Percentiles rank a stretch among this genome's conserved stretches.
phyloP scores from a whole-genome alignment of 2,797 vertebrate genomes.

The Tadarida brasiliensis region DNA sequence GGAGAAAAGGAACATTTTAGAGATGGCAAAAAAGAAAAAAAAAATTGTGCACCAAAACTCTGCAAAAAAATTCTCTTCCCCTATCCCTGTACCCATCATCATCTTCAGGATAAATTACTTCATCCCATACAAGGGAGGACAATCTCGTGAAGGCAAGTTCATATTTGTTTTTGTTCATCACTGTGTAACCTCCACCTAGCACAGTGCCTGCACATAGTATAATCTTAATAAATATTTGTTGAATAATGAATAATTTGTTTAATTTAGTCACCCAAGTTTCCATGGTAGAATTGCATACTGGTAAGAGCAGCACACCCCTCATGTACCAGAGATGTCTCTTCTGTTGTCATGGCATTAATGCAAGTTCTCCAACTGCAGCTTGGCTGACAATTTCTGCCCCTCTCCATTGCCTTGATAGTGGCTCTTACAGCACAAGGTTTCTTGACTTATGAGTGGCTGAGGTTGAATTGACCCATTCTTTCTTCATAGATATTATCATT shows the following conservation, averaged over 20 bases:
- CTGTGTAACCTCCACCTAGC: neutral
- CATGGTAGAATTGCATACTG: neutral
- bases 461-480: neutral
- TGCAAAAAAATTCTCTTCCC: neutral
- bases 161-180: neutral
- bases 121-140: neutral
- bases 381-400: neutral
- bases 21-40: neutral
- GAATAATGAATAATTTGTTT: neutral
- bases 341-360: neutral
- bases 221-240: neutral
- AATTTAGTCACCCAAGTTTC: neutral
- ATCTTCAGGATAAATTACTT: neutral
- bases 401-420: neutral
- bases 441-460: neutral
- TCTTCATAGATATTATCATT: neutral
- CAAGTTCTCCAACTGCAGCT: neutral
- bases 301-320: neutral
- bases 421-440: neutral
- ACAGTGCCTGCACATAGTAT: neutral
- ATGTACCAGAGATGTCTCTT: neutral
- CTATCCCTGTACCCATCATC: neutral
- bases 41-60: neutral
- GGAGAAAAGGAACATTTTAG: neutral
- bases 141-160: neutral